Base-by-base conservation (phyloP, 2,113 vertebrate genomes). In the Cebidichthys violaceus region DNA sequence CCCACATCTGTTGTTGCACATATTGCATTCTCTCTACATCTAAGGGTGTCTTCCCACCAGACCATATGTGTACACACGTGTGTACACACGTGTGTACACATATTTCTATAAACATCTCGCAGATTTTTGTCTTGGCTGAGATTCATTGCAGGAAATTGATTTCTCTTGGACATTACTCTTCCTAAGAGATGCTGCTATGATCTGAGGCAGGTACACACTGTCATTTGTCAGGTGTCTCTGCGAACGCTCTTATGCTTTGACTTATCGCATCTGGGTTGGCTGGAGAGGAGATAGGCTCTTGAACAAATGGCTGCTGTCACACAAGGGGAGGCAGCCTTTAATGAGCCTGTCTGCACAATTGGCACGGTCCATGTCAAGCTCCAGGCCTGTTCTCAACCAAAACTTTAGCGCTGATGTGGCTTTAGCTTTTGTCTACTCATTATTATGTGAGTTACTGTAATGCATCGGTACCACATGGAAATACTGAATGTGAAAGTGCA, bases 101-200 rank as follows among this genome's bases (percentile, higher is more conserved):
- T 52, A 50, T 54, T 64, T 20, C 29, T 66, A 65, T 61, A 75
- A 83, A 77, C 35, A 82, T 76, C 41, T 79, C 71, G 64, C n/a
- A 70, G 43, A 70, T 78, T 84, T 52, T 70, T 60, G 27, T 77
- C 61, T 31, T 24, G n/a, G 74, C 66, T 41, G 24, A 83, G 79
- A 77, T 85, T 88, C 72, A 82, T 61, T 67, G 62, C 66, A 85
- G 71, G 89, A 94, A 90, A 95, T 93, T 91, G 88, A 93, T 94
- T 93, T 86, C 33, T 85, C 75, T 70, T 59, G 86, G 87, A 85
- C 86, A 85, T 86, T 71, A 66, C 27, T 88, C 81, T 79, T 82
- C 57, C 33, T 1, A 33, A 76, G 85, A 69, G 68, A 83, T 77
- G 65, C 64, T 20, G 67, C 72, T 20, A 8, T 37, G 64, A 89